Conservation (phyloP, 2,888 invertebrate species). For the Drosophila niveifrons region DNA sequence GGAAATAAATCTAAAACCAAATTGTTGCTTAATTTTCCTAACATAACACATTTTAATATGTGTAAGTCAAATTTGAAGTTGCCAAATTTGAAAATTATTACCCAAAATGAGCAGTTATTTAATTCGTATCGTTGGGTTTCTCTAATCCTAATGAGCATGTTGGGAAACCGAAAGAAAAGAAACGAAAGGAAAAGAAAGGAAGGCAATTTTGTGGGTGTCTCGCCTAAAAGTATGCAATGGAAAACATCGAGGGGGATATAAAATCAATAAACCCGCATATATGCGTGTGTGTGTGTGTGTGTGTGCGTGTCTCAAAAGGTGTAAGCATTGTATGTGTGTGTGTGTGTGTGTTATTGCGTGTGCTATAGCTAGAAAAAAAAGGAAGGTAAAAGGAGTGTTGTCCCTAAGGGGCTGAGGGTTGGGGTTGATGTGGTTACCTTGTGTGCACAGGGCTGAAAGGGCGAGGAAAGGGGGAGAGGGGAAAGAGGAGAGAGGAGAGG, state of each 20-base stretch:
- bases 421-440: neutral
- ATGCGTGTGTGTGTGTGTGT: conserved; percentile 27
- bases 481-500: conserved; percentile 6
- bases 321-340: conserved; percentile 4
- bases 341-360: conserved; percentile 8
- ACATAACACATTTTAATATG: neutral
- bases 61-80: neutral
- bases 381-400: conserved; percentile 19
- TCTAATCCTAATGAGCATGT: conserved; percentile 40
- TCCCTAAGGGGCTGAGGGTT: neutral
- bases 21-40: too few species aligned
- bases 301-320: conserved; percentile 15
- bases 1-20: too few species aligned
- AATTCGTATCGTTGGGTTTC: conserved; percentile 1
- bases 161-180: too few species aligned
- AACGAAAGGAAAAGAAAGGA: neutral
- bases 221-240: conserved; percentile 41
- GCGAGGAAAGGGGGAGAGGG: neutral
- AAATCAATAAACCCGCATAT: conserved; percentile 64
- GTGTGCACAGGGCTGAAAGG: too few species aligned
- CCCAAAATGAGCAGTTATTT: neutral
- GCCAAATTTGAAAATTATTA: conserved; percentile 2
- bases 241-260: conserved; percentile 19
- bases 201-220: conserved; percentile 41
- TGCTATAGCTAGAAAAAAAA: conserved; percentile 32